Evolutionary conservation across 1,140 invertebrate genomes (phyloP), one percentile per base, ranked within the genome.

Genomic region (Drosophila aff.): DNA sequence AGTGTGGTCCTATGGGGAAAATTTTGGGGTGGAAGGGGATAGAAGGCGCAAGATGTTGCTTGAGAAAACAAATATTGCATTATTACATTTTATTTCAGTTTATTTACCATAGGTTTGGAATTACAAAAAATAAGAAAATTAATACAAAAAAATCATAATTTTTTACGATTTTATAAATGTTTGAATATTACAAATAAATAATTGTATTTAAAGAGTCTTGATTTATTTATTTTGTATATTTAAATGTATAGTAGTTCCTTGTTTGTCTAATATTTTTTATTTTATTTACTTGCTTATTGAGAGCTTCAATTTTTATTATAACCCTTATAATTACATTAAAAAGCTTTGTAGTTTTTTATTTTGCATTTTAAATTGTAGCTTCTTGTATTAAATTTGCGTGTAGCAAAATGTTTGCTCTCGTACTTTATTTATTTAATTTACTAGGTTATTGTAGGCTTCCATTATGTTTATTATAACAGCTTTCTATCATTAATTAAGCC

Each of bases 21-120:
- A 15, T 33, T 43, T 33, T 43, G 23, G n/a, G 26, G 28, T 1
- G 23, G 15, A 5, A 49, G 26, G 33, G 3, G 23, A 18, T 15
- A 38, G 26, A 52, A 36, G 26, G 57, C 8, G 33, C 52, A 40
- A 55, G 23, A 55, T 40, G 52, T 38, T 55, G 53, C 36, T 38
- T 38, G 21, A 38, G 52, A 23, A 55, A 38, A 16, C 18, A 38
- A 55, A 23, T 23, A 38, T 55, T 38, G 15, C 21, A 38, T 55
- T 38, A 38, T 38, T 57, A 23, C 13, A 5, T 40, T 40, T 6
- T n/a, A 1, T n/a, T 23, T 3, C 4, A 4, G 2, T 57, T 40
- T 0, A 10, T 2, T 16, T 23, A 23, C 23, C 23, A 2, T 23
- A 23, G 23, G 23, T 23, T 23, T 23, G 23, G 23, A 23, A 23